These are phyloP conservation scores for Adelognathus sp. DNA, from an alignment of 2,888 invertebrate species.

Conservation along the genomic window DNA sequence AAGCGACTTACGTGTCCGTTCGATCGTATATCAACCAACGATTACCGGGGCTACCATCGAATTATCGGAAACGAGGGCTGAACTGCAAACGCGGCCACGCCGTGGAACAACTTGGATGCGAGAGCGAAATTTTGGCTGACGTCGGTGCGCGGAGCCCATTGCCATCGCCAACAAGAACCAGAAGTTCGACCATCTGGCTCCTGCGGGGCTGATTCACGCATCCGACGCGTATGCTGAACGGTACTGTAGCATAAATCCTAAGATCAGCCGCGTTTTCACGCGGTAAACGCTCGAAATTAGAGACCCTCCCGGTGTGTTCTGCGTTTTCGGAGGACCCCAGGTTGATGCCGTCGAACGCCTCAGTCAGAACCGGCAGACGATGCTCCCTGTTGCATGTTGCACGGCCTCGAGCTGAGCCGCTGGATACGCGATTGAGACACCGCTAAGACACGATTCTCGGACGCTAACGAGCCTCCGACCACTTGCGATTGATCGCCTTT, in stretches of 20 bases:
- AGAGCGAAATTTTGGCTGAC: constrained; percentile 42
- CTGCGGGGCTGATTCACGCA: constrained; percentile 73
- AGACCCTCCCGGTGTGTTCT: constrained; percentile 46
- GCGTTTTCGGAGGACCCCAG: constrained; percentile 8
- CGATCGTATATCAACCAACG: constrained; percentile 77
- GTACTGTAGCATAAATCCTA: neutral
- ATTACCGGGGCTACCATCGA: constrained; percentile 74
- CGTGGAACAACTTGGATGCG: constrained; percentile 56
- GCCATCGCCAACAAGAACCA: constrained; percentile 21
- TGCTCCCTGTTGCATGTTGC: constrained; percentile 30
- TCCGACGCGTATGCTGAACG: neutral
- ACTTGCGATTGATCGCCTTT: neutral
- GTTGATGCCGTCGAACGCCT: constrained; percentile 12
- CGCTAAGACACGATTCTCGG: constrained; percentile 35
- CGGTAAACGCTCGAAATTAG: constrained; percentile 71
- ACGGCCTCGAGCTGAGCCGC: constrained; percentile 34
- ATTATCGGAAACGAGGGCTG: constrained; percentile 79
- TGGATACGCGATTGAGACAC: constrained; percentile 49
- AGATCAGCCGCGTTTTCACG: constrained; percentile 67
- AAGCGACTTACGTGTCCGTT: constrained; percentile 64
- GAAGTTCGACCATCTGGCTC: constrained; percentile 72
- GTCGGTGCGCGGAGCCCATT: constrained; percentile 17
- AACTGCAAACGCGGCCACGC: constrained; percentile 68
- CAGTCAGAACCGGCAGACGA: constrained; percentile 24
- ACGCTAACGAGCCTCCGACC: constrained; percentile 46